Evolutionary conservation across 2,797 vertebrate species (phyloP).

Genomic region (Helostoma temminkii): DNA sequence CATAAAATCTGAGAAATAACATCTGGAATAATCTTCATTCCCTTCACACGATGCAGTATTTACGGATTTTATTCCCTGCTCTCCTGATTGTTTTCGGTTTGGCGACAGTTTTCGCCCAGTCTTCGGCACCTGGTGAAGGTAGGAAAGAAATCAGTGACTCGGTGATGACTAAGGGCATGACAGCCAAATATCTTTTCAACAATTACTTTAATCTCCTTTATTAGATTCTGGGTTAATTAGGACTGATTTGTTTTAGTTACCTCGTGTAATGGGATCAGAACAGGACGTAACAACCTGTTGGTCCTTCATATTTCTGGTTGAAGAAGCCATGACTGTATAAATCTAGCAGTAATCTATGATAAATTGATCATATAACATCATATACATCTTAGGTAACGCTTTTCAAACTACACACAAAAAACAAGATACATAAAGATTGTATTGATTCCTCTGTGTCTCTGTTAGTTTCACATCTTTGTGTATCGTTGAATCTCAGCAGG

Average conservation of each 20-base stretch:
- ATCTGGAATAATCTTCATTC: neutral
- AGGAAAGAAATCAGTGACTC: slow-evolving; percentile 36
- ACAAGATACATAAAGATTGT: neutral
- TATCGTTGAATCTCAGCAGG: slow-evolving; percentile 27
- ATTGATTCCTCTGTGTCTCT: neutral
- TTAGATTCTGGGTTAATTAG: neutral
- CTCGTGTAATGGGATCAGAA: neutral
- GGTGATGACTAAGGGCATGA: slow-evolving; percentile 2
- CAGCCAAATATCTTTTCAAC: neutral
- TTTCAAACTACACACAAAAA: neutral
- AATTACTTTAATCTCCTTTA: neutral
- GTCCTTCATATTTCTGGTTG: neutral
- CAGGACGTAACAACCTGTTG: neutral
- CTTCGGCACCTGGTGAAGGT: slow-evolving; percentile 62
- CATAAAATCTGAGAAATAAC: neutral
- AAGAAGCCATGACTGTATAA: too few species aligned
- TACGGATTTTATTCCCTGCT: slow-evolving; percentile 51
- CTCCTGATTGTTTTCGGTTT: slow-evolving; percentile 70
- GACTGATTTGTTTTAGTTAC: neutral
- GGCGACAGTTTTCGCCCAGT: slow-evolving; percentile 59
- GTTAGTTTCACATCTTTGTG: slow-evolving; percentile 15
- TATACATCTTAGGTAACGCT: rapidly evolving
- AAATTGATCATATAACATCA: neutral
- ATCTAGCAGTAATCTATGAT: too few species aligned
- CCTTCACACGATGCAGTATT: slow-evolving; percentile 53